Conservation (phyloP, 2,888 invertebrate species). For the Muschampia plurimacula region DNA sequence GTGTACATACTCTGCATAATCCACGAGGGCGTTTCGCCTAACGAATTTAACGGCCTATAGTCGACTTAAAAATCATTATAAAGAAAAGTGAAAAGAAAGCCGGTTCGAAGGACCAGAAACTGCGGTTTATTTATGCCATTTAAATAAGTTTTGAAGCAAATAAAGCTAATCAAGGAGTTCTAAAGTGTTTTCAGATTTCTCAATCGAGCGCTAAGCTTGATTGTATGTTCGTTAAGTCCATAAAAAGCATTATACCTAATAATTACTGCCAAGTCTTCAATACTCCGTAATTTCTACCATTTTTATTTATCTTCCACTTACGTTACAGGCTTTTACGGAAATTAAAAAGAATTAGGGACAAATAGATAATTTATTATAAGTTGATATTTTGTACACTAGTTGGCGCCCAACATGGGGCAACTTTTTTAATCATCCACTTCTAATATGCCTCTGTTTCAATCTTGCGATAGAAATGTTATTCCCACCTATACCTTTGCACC, state of each 20-base stretch:
- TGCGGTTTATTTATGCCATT: constrained; percentile 29
- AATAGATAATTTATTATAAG: not conserved
- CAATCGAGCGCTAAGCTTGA: constrained; percentile 28
- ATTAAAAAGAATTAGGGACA: not conserved
- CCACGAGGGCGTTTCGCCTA: constrained; percentile 34
- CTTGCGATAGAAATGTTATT: constrained; percentile 27
- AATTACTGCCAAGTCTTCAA: constrained; percentile 1
- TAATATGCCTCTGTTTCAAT: not conserved
- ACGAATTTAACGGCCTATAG: constrained; percentile 34
- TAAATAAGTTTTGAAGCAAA: constrained; percentile 30
- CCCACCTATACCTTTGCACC: constrained; percentile 35
- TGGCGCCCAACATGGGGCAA: constrained; percentile 27
- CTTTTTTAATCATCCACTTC: not conserved
- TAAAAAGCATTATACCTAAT: constrained; percentile 11
- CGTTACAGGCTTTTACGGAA: not conserved
- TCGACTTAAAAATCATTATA: constrained; percentile 27
- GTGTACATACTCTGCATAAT: constrained; percentile 45
- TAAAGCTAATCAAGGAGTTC: constrained; percentile 31
- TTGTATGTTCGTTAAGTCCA: constrained; percentile 15
- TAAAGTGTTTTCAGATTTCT: constrained; percentile 16
- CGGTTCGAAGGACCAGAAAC: constrained; percentile 26
- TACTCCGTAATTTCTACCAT: not conserved
- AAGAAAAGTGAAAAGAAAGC: constrained; percentile 36
- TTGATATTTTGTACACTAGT: not conserved
- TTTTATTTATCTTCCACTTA: not conserved